Percentiles rank a stretch among this genome's conserved stretches.
These are phyloP conservation scores for Malurus melanocephalus DNA, from an alignment of 2,113 vertebrate species.

Conservation along the genomic window DNA sequence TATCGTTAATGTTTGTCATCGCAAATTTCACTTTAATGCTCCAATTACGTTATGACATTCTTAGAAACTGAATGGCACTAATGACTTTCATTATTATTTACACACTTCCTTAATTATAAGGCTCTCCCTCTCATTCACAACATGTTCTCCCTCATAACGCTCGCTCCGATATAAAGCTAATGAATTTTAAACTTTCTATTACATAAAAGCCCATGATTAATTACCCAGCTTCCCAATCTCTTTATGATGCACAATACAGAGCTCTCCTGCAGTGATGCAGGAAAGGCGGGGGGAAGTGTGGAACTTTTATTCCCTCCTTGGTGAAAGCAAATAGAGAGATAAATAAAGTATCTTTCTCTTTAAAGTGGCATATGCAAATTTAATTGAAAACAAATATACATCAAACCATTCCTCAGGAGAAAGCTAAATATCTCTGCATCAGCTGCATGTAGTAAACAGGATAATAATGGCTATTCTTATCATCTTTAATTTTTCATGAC, in stretches of 20 bases:
- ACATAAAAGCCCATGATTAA: constrained; percentile 73
- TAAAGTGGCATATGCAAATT: constrained; percentile 56
- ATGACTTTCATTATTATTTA: constrained; percentile 83
- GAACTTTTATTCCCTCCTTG: constrained; percentile 37
- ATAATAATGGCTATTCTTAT: constrained; percentile 56
- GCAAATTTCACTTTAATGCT: constrained; percentile 75
- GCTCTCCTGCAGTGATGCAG: constrained; percentile 25
- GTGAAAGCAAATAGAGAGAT: constrained; percentile 45
- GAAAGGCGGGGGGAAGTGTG: background rate
- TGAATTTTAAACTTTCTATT: constrained; percentile 73
- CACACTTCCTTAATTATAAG: constrained; percentile 78
- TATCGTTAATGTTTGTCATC: constrained; percentile 73
- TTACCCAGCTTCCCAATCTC: constrained; percentile 58
- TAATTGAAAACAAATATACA: constrained; percentile 65
- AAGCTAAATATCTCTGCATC: constrained; percentile 45
- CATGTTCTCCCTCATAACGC: constrained; percentile 56
- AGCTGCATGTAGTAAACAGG: constrained; percentile 44
- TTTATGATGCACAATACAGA: constrained; percentile 30
- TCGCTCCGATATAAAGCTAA: constrained; percentile 69
- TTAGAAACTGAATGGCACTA: constrained; percentile 75
- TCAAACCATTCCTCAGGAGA: constrained; percentile 45
- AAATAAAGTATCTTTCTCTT: constrained; percentile 40
- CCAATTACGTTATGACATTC: constrained; percentile 79
- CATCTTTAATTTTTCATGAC: constrained; percentile 51
- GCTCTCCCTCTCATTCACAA: constrained; percentile 69